Conservation (phyloP, 2,888 invertebrate genomes). For the Lysandra coridon region DNA sequence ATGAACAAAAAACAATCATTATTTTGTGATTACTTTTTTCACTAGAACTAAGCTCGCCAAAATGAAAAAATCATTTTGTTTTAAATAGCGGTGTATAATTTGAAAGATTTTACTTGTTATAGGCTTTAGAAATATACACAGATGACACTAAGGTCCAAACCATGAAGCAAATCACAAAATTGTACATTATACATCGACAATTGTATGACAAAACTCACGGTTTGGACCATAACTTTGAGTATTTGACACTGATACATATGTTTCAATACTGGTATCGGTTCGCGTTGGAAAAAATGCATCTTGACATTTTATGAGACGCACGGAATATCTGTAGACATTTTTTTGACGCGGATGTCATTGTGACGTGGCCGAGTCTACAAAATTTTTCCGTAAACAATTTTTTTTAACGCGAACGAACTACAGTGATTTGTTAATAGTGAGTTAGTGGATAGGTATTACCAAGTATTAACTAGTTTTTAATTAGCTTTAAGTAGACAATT, state of each 20-base stretch:
- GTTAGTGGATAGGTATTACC: constrained; percentile 53
- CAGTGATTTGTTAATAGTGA: constrained; percentile 29
- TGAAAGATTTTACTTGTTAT: neutral
- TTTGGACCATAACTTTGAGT: neutral
- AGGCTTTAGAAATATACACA: neutral
- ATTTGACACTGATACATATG: constrained; percentile 37
- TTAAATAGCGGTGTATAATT: neutral
- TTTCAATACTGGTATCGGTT: constrained; percentile 31
- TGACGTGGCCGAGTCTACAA: neutral
- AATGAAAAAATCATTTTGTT: neutral
- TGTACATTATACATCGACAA: neutral
- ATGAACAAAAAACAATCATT: neutral
- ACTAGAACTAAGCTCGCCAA: neutral
- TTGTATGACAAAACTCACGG: neutral
- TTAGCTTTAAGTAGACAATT: constrained; percentile 69
- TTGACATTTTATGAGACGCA: neutral
- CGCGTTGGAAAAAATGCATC: neutral
- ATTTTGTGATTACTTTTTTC: neutral
- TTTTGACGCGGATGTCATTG: neutral
- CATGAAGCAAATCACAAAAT: neutral
- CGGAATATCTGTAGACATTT: neutral
- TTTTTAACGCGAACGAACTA: neutral
- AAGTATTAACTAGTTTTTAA: constrained; percentile 68
- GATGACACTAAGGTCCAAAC: neutral
- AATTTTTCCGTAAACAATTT: neutral